Evolutionary conservation across 2,113 vertebrate genomes (phyloP).

Genomic region (Mohoua ochrocephala): DNA sequence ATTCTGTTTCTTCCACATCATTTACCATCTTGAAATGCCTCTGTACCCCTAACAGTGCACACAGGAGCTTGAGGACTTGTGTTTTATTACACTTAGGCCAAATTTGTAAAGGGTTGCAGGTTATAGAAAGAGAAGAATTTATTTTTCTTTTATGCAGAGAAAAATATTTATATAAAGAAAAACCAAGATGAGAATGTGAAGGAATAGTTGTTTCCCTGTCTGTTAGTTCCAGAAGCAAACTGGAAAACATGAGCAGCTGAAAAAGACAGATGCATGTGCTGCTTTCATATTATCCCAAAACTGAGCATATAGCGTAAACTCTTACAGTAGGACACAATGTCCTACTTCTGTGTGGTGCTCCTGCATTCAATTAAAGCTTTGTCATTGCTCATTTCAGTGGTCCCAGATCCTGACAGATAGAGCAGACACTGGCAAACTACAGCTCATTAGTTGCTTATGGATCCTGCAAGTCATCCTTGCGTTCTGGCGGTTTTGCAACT

Average conservation of each 20-base stretch:
- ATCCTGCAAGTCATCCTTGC: constrained; percentile 59
- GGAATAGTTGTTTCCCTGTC: not conserved
- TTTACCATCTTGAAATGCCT: not conserved
- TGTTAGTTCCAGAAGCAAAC: not conserved
- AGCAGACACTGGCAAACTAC: not conserved
- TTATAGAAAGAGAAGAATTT: not conserved
- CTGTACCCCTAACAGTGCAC: not conserved
- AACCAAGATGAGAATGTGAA: not conserved
- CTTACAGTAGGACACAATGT: not conserved
- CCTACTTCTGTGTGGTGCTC: not conserved
- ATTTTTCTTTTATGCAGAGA: not conserved
- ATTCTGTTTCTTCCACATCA: not conserved
- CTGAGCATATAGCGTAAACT: not conserved
- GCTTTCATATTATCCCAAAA: not conserved
- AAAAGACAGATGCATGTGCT: not conserved
- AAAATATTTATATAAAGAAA: not conserved
- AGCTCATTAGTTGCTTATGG: not conserved
- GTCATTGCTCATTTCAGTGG: not conserved
- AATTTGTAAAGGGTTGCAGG: not conserved
- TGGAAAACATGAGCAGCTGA: not conserved
- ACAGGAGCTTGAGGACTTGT: not conserved
- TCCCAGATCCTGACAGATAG: not conserved
- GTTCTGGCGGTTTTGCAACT: not conserved
- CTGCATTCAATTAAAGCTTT: constrained; percentile 9
- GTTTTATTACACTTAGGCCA: not conserved